Percentiles rank a stretch among this genome's conserved stretches.
phyloP scores from a whole-genome alignment of 2,888 invertebrate species.

The Sinotaia quadrata region DNA sequence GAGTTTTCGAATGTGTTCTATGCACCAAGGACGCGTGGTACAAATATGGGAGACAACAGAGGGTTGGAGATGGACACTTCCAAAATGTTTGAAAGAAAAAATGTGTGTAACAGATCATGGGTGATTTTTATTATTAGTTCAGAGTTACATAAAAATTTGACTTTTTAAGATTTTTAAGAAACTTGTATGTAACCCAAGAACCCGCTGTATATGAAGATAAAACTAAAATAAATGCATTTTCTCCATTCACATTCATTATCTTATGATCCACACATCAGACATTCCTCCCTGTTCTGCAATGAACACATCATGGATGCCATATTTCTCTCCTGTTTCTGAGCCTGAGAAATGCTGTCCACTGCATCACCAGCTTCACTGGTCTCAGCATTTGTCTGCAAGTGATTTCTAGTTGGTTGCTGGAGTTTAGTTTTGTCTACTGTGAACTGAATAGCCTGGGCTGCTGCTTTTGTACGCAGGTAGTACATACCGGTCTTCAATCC shows the following conservation, averaged over 20 bases:
- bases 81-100: too few species aligned
- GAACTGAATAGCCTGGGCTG: constrained; percentile 96
- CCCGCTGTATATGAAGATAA: too few species aligned
- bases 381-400: constrained; percentile 16
- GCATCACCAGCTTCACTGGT: neutral
- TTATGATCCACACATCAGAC: constrained; percentile 81
- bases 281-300: constrained; percentile 88
- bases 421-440: constrained; percentile 91
- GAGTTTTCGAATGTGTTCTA: too few species aligned
- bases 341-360: neutral
- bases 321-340: constrained; percentile 67
- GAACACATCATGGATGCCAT: constrained; percentile 89
- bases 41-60: too few species aligned
- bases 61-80: too few species aligned
- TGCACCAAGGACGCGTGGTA: too few species aligned
- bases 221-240: too few species aligned
- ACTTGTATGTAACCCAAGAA: too few species aligned
- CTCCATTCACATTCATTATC: neutral
- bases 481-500: constrained; percentile 99
- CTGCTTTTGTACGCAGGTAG: constrained; percentile 95
- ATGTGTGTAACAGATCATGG: too few species aligned
- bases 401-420: constrained; percentile 35
- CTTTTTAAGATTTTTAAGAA: too few species aligned
- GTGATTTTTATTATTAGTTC: too few species aligned
- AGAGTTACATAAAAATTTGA: too few species aligned